phyloP scores from a whole-genome alignment of 2,797 vertebrate genomes.

The Artibeus lituratus region DNA sequence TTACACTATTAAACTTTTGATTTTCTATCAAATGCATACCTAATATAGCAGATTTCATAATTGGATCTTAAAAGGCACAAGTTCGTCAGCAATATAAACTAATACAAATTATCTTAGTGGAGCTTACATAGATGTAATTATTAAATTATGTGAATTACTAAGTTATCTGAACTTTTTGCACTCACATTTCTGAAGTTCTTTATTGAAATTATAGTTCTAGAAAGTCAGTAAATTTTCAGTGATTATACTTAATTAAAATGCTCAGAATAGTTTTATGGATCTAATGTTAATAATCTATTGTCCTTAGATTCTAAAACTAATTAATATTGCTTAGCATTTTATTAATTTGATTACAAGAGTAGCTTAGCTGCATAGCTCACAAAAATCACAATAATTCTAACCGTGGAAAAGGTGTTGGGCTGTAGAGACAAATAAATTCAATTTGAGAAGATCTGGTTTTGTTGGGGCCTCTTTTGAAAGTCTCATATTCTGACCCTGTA shows the following conservation, averaged over 20 bases:
- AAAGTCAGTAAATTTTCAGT: slow-evolving; percentile 21
- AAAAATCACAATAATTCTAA: not conserved
- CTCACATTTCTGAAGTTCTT: slow-evolving; percentile 73
- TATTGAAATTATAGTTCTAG: slow-evolving; percentile 18
- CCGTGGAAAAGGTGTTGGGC: not conserved
- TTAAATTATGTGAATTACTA: slow-evolving; percentile 49
- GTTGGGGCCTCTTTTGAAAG: not conserved
- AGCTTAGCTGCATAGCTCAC: not conserved
- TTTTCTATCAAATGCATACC: slow-evolving; percentile 75
- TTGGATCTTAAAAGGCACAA: slow-evolving; percentile 71
- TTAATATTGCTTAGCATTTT: not conserved
- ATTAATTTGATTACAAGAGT: not conserved
- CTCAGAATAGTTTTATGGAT: slow-evolving; percentile 15
- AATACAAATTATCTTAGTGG: slow-evolving; percentile 68
- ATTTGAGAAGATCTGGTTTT: not conserved
- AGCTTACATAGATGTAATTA: slow-evolving; percentile 78
- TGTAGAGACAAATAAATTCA: not conserved
- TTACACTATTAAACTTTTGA: slow-evolving; percentile 58
- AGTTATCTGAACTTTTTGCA: slow-evolving; percentile 38
- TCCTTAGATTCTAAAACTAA: slow-evolving; percentile 28
- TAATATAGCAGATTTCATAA: slow-evolving; percentile 75
- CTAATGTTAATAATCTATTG: slow-evolving; percentile 45
- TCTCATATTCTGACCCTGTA: not conserved
- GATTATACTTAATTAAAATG: slow-evolving; percentile 47
- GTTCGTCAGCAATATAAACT: slow-evolving; percentile 77